These are phyloP conservation scores for Onychorhynchus coronatus DNA, from an alignment of 2,113 vertebrate species.

Conservation along the genomic window DNA sequence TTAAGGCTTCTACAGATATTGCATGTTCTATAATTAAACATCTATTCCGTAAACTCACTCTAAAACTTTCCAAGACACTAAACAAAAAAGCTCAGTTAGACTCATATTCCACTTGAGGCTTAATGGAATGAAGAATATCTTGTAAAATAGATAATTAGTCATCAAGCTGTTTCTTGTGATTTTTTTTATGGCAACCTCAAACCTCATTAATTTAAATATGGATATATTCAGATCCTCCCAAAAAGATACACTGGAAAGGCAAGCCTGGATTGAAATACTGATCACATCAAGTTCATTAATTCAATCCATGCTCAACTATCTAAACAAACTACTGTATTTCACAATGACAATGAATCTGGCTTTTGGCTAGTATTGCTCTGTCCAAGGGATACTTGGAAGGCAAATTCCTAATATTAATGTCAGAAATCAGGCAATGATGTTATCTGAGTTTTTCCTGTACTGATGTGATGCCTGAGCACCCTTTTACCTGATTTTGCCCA, in stretches of 20 bases:
- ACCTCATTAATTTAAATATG: neutral
- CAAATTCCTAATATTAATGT: neutral
- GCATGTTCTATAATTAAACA: neutral
- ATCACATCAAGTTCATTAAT: neutral
- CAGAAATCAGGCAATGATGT: neutral
- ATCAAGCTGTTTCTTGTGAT: neutral
- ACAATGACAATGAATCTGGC: neutral
- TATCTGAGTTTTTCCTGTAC: neutral
- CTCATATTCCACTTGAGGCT: neutral
- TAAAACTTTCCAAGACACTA: neutral
- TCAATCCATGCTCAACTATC: neutral
- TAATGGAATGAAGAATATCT: neutral
- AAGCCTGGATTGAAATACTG: neutral
- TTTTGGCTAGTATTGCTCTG: neutral
- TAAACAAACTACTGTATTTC: neutral
- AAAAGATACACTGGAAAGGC: neutral
- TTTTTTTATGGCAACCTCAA: neutral
- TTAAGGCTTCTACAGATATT: constrained; percentile 50
- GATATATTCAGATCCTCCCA: neutral
- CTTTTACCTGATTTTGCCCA: neutral
- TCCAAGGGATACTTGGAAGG: neutral
- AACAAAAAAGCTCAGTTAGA: neutral
- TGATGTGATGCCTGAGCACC: neutral
- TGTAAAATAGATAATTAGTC: neutral
- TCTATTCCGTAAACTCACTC: neutral